Base-by-base conservation (phyloP, 2,888 invertebrate species). In the Melipona beecheii region DNA sequence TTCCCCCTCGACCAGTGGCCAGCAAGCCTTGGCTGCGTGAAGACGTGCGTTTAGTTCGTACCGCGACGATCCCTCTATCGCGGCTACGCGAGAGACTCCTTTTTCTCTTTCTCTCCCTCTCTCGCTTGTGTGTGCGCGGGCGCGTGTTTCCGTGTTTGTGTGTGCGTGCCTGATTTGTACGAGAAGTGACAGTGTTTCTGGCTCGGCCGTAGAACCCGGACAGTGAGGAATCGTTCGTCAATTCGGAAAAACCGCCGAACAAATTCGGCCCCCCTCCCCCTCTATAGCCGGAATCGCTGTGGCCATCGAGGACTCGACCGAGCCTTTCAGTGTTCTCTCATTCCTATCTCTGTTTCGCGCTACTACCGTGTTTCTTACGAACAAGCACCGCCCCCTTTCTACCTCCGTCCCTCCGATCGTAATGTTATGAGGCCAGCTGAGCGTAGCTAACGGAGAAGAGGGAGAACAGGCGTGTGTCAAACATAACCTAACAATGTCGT, bases 1-100 rank as follows among this genome's bases (percentile, higher is more conserved):
- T 69, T 74, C 87, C 84, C 71, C 86, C 58, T 62, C 81, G 79
- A 73, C 54, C 84, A 93, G 93, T 93, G 91, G 93, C 92, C 92
- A 91, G 87, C 91, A 88, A 92, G 92, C 92, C 88, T 92, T 91
- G 91, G 91, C 89, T 90, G 91, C 91, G 91, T 86, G 81, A 79
- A 88, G 91, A 91, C 90, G 92, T 90, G 74, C 43, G 82, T 62
- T 75, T 83, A 64, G 88, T 85, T 89, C 87, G 86, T 85, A 85
- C 81, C 88, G 89, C 84, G 85, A 84, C 84, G 87, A 85, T 86
- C 82, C 83, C 88, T 84, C 84, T 86, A 87, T 84, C 89, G 89
- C 86, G 86, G 86, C 84, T 88, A 87, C 84, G 86, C 88, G 87
- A 90, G 87, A 90, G 87, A 88, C 85, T 85, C 84, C 83, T 81